These are phyloP conservation scores for Echinarachnius parma DNA, from an alignment of 53 echinoderm and acorn worm genomes.

Conservation along the genomic window DNA sequence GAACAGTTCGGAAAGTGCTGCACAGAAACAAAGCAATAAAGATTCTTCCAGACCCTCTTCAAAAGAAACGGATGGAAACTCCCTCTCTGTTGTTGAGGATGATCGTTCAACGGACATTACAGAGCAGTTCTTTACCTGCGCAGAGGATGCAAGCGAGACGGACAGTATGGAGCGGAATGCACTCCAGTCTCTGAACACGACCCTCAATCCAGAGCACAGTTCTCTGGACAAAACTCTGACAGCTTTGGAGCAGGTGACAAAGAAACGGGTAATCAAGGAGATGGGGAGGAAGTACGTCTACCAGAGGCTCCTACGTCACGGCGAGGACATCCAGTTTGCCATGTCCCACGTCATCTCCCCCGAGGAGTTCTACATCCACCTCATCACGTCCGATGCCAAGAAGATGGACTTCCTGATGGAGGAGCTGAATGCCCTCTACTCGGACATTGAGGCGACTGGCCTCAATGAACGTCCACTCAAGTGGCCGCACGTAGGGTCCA, in stretches of 20 bases:
- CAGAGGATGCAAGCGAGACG: constrained; percentile 31
- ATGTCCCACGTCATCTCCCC: constrained; percentile 79
- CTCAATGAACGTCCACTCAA: neutral
- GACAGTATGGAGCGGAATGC: constrained; percentile 2
- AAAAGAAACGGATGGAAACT: neutral
- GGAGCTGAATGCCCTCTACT: constrained; percentile 62
- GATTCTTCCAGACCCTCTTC: neutral
- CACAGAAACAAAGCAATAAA: neutral
- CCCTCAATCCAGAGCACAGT: neutral
- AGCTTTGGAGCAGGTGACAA: neutral
- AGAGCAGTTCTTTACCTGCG: constrained; percentile 25
- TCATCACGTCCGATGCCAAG: constrained; percentile 51
- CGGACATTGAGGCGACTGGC: constrained; percentile 7
- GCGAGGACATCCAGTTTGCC: constrained; percentile 49
- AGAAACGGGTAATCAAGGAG: too few species aligned
- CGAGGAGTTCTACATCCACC: constrained; percentile 81
- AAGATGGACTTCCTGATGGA: constrained; percentile 66
- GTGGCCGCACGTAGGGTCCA: constrained; percentile 32
- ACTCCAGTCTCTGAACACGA: too few species aligned
- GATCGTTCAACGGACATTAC: constrained; percentile 17
- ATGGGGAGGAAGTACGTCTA: constrained; percentile 6
- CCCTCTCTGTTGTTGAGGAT: neutral
- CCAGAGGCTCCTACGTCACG: neutral
- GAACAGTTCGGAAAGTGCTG: neutral
- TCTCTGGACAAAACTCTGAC: neutral